Conservation (phyloP, 2,113 vertebrate genomes). For the Apistogramma diplotaenia region DNA sequence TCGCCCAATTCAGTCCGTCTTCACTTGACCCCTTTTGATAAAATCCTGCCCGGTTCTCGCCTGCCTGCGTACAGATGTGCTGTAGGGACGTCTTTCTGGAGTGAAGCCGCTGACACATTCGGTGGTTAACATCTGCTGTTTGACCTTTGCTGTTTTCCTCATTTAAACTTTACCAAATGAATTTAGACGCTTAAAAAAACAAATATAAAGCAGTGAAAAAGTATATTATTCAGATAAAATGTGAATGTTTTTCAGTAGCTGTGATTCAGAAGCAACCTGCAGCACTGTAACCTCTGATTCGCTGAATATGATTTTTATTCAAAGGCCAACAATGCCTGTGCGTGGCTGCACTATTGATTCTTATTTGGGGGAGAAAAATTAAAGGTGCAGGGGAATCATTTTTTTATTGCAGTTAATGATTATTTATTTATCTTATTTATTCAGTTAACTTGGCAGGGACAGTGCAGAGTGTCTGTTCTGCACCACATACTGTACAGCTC, state of each 20-base stretch:
- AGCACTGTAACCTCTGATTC: background rate
- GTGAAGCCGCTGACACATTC: background rate
- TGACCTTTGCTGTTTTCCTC: background rate
- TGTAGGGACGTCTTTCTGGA: background rate
- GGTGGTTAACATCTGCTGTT: background rate
- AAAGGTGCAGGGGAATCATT: background rate
- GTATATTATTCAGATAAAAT: background rate
- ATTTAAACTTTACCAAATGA: background rate
- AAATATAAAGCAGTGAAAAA: background rate
- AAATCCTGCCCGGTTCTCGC: constrained; percentile 14
- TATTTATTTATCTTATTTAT: background rate
- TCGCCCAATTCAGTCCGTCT: constrained; percentile 42
- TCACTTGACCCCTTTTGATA: constrained; percentile 51
- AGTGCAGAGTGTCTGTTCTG: no score
- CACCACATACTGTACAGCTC: no score
- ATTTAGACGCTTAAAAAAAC: background rate
- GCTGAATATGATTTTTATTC: background rate
- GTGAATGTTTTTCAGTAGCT: background rate
- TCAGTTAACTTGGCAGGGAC: no score
- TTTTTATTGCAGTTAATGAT: background rate
- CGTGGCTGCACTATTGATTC: background rate
- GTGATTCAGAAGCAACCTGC: background rate
- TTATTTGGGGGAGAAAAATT: background rate
- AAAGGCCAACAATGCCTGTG: background rate
- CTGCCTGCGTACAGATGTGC: constrained; percentile 1